Conservation (phyloP, 2,888 invertebrate genomes). For the Vanessa cardui region DNA sequence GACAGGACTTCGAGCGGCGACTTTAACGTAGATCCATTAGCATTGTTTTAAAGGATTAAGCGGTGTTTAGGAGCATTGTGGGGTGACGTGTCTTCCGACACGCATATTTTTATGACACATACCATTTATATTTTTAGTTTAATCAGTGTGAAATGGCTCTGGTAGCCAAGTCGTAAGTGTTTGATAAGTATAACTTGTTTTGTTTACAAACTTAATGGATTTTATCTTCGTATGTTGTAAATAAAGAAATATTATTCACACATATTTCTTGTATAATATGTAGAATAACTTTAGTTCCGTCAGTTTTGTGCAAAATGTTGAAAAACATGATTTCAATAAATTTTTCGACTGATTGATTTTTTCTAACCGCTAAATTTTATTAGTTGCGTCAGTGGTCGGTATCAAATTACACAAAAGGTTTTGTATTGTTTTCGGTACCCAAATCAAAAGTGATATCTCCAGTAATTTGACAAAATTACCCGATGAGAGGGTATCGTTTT, state of each 20-base stretch:
- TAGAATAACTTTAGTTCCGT: not conserved
- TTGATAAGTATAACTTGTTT: constrained; percentile 55
- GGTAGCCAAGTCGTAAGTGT: constrained; percentile 59
- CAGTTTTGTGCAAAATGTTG: constrained; percentile 1
- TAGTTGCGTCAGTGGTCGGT: constrained; percentile 63
- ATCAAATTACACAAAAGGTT: constrained; percentile 77
- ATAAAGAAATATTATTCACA: not conserved
- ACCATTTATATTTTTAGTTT: constrained; percentile 64
- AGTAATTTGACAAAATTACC: constrained; percentile 72
- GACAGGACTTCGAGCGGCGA: constrained; percentile 74
- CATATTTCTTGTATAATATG: not conserved
- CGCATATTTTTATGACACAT: constrained; percentile 80
- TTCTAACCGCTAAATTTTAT: constrained; percentile 57
- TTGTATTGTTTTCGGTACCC: constrained; percentile 69
- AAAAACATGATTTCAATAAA: constrained; percentile 25
- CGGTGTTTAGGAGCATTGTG: constrained; percentile 67
- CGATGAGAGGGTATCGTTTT: constrained; percentile 59
- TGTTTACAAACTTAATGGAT: constrained; percentile 36
- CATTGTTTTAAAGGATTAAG: constrained; percentile 82
- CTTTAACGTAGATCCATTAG: constrained; percentile 79
- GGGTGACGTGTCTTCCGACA: constrained; percentile 64
- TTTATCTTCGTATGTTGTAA: constrained; percentile 26
- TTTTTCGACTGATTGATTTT: constrained; percentile 50
- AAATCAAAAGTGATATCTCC: constrained; percentile 74
- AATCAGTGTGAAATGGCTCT: constrained; percentile 74